Evolutionary conservation across 2,888 invertebrate genomes (phyloP), one percentile per base, ranked within the genome.

Genomic region (Lymantria monacha): DNA sequence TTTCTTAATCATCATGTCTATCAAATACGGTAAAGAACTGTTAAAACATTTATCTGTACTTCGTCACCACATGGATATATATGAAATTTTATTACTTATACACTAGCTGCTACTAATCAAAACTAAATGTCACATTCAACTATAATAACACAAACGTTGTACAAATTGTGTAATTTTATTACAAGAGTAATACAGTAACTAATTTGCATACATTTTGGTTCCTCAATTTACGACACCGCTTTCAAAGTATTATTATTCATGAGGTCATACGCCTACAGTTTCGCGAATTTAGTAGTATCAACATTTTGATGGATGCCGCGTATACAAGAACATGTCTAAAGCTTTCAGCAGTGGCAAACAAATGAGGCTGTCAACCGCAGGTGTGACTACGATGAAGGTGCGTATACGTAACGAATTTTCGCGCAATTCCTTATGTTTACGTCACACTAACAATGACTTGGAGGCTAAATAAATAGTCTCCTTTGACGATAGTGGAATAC

Each of bases 311-410:
- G 64, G 59, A 52, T 55, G 60, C 58, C 61, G 51, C 52, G 65
- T 59, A 64, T 55, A 46, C 38, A 56, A 55, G 48, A 52, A 48
- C 42, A 46, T 49, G 59, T 68, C 66, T 69, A 61, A 72, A 66
- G 72, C 70, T 76, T 71, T 70, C 70, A 70, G 59, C 69, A 64
- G 62, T 55, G 66, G 60, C 74, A 74, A 85, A 84, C 83, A 85
- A 87, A 87, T 86, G 83, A 78, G 75, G 63, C 79, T 85, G 87
- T 85, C 87, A 85, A 79, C 81, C 85, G 70, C 87, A 87, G 86
- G 83, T 86, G 87, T 65, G 56, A 66, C 66, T 49, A 60, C 51
- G 58, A 64, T 63, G 7, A 8, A 41, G 9, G 73, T 58, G 61
- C 67, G 69, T 69, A 67, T 71, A 60, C 70, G 74, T 77, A 70